Conservation (phyloP, 2,888 invertebrate genomes). For the Fragum whitleyi region DNA sequence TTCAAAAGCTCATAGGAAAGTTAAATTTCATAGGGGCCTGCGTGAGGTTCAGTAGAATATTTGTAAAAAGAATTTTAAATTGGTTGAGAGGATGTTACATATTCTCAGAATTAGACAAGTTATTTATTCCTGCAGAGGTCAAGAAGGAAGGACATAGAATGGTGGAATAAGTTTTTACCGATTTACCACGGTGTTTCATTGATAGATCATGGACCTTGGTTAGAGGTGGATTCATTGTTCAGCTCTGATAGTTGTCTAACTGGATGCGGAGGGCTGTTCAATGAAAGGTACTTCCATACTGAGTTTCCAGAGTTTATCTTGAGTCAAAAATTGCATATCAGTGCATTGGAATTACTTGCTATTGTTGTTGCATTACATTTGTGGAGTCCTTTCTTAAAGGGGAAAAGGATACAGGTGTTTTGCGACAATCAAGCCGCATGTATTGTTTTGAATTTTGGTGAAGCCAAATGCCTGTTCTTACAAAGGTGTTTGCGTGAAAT, state of each 20-base stretch:
- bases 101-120: neutral
- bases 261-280: neutral
- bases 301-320: neutral
- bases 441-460: neutral
- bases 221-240: neutral
- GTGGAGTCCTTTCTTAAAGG: neutral
- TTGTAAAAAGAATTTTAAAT: slow-evolving; percentile 6
- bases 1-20: neutral
- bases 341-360: neutral
- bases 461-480: neutral
- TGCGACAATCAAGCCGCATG: neutral
- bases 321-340: neutral
- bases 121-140: neutral
- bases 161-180: slow-evolving; percentile 3
- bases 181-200: neutral
- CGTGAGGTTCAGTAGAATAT: neutral
- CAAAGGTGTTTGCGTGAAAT: neutral
- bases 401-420: no score
- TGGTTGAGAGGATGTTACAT: neutral
- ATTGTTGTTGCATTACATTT: neutral
- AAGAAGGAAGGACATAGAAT: neutral
- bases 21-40: neutral
- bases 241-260: neutral
- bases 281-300: neutral
- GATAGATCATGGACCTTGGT: neutral